These are phyloP conservation scores for Sarcophaga subvicina DNA, from an alignment of 2,888 invertebrate genomes.

Conservation along the genomic window DNA sequence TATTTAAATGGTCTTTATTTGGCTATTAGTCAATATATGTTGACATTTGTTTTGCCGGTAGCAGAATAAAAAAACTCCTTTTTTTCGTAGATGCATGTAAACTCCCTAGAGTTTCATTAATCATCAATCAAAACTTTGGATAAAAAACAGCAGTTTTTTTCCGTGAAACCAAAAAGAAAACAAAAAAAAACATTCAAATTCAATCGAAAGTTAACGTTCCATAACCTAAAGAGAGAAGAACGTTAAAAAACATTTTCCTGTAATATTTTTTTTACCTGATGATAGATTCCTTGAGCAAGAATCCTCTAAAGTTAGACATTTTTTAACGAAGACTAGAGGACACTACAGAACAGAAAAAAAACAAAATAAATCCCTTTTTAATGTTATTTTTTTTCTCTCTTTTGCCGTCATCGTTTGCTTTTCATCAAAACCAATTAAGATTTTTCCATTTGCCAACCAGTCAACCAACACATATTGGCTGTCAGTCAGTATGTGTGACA, in stretches of 20 bases:
- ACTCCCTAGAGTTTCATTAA: constrained; percentile 63
- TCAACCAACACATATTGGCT: constrained; percentile 32
- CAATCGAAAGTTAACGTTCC: constrained; percentile 69
- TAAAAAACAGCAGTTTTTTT: constrained; percentile 32
- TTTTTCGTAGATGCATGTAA: constrained; percentile 27
- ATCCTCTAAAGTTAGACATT: constrained; percentile 14
- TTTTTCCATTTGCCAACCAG: constrained; percentile 71
- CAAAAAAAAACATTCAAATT: constrained; percentile 7
- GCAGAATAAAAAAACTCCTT: constrained; percentile 16
- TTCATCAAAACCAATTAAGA: constrained; percentile 80
- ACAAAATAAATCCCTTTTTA: constrained; percentile 56
- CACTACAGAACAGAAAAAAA: constrained; percentile 2
- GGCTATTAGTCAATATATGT: constrained; percentile 67
- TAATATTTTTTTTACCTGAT: constrained; percentile 65
- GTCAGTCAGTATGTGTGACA: constrained; percentile 32
- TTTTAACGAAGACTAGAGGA: constrained; percentile 8
- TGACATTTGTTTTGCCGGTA: constrained; percentile 62
- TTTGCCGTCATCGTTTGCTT: constrained; percentile 74
- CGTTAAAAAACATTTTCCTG: constrained; percentile 36
- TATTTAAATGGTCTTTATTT: constrained; percentile 61
- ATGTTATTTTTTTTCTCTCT: not conserved
- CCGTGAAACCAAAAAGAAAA: not conserved
- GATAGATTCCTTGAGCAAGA: constrained; percentile 55
- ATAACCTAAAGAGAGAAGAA: constrained; percentile 30
- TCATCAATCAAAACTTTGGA: constrained; percentile 67